These are phyloP conservation scores for Cataglyphis hispanica DNA, from an alignment of 1,140 invertebrate genomes.

Conservation along the genomic window DNA sequence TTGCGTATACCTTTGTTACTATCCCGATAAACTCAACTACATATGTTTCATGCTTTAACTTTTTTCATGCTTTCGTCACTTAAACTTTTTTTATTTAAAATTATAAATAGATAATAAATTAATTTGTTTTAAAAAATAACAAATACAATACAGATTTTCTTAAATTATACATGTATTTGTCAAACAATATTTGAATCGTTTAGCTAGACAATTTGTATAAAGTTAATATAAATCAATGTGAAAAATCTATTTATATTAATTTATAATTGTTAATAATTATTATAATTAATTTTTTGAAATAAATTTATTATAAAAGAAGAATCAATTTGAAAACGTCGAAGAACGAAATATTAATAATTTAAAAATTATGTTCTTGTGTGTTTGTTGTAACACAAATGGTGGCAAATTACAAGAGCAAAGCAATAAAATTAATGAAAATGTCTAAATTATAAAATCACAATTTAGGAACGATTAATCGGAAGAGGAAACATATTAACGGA, in stretches of 20 bases:
- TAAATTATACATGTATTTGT: slow-evolving; percentile 10
- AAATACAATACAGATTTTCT: background rate
- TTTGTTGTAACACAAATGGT: background rate
- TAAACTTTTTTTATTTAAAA: background rate
- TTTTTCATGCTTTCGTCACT: no score
- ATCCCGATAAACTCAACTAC: slow-evolving; percentile 24
- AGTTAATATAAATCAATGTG: slow-evolving; percentile 12
- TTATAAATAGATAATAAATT: background rate
- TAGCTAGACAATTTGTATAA: background rate
- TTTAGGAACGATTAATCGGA: background rate
- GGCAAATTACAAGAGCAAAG: slow-evolving; percentile 15
- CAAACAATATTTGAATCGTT: background rate
- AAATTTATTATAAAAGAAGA: background rate
- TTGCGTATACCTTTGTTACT: slow-evolving; percentile 12
- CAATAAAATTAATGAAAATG: slow-evolving; percentile 23
- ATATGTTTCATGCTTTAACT: background rate
- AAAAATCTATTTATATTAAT: background rate
- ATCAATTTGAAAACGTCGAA: background rate
- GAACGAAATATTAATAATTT: background rate
- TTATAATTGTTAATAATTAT: no score
- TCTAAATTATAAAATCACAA: slow-evolving; percentile 13
- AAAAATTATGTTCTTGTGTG: background rate
- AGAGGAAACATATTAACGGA: background rate
- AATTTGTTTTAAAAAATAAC: background rate
- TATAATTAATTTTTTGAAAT: slow-evolving; percentile 9